Evolutionary conservation across 2,797 vertebrate genomes (phyloP).

Genomic region (Sebastes miniatus): DNA sequence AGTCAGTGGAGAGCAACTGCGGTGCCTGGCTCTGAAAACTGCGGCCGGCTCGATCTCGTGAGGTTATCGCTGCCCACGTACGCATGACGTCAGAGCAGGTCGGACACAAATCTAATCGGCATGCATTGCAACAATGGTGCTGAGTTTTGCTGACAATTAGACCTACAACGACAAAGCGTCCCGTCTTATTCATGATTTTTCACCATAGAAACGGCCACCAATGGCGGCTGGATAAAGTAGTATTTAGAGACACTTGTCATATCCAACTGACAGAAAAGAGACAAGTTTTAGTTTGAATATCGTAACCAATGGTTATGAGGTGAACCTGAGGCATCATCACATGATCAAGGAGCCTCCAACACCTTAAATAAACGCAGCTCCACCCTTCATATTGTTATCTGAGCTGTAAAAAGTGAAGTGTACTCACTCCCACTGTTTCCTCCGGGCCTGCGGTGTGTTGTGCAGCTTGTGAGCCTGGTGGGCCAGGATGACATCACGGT

Average conservation of each 20-base stretch:
- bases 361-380: not conserved
- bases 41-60: too few relatives aligned
- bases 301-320: not conserved
- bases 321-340: not conserved
- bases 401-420: not conserved
- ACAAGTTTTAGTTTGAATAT: not conserved
- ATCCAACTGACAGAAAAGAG: not conserved
- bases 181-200: not conserved
- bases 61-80: too few relatives aligned
- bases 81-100: too few relatives aligned
- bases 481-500: constrained; percentile 88
- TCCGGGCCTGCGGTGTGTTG: constrained; percentile 87
- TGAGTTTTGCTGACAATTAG: too few relatives aligned
- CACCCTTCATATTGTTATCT: not conserved
- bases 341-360: not conserved
- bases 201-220: not conserved
- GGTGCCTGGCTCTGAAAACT: not conserved
- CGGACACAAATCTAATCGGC: too few relatives aligned
- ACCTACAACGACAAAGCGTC: not conserved
- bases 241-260: not conserved
- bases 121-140: too few relatives aligned
- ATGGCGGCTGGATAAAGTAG: not conserved
- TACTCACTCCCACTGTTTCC: constrained; percentile 93
- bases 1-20: too few relatives aligned
- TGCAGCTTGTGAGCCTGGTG: constrained; percentile 89